Evolutionary conservation across 2,888 invertebrate genomes (phyloP).

Genomic region (Seladonia tumulorum): DNA sequence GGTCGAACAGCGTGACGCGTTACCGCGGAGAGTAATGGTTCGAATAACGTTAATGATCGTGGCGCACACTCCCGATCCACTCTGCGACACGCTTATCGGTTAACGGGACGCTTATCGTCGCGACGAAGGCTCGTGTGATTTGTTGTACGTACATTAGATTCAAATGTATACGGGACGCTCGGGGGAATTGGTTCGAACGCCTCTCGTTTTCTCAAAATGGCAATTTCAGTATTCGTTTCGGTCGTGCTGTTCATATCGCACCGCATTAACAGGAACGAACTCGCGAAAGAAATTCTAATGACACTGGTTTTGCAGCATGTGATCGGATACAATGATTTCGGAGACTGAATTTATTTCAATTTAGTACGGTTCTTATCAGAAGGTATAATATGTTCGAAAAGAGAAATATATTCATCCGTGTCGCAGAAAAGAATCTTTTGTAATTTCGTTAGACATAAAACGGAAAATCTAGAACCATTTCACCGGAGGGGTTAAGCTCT

Average conservation of each 20-base stretch:
- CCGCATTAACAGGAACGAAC: neutral
- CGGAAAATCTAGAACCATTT: neutral
- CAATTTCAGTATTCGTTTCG: neutral
- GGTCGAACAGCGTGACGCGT: neutral
- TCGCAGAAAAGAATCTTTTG: neutral
- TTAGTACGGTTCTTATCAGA: neutral
- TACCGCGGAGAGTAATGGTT: conserved; percentile 1
- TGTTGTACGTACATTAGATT: conserved; percentile 5
- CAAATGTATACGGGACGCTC: neutral
- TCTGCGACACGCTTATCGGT: conserved; percentile 20
- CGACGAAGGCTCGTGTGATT: neutral
- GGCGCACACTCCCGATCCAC: conserved; percentile 21
- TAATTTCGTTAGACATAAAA: neutral
- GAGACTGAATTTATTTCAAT: neutral
- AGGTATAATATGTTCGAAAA: neutral
- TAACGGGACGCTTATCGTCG: conserved; percentile 7
- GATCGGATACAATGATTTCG: too few species aligned
- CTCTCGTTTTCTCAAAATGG: neutral
- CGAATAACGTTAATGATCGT: conserved; percentile 27
- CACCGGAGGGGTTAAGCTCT: neutral
- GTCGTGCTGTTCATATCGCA: neutral
- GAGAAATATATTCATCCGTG: neutral
- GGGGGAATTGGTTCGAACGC: neutral
- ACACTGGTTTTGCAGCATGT: too few species aligned
- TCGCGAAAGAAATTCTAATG: too few species aligned